Evolutionary conservation across 2,113 vertebrate species (phyloP).

Genomic region (Rhombomys opimus): DNA sequence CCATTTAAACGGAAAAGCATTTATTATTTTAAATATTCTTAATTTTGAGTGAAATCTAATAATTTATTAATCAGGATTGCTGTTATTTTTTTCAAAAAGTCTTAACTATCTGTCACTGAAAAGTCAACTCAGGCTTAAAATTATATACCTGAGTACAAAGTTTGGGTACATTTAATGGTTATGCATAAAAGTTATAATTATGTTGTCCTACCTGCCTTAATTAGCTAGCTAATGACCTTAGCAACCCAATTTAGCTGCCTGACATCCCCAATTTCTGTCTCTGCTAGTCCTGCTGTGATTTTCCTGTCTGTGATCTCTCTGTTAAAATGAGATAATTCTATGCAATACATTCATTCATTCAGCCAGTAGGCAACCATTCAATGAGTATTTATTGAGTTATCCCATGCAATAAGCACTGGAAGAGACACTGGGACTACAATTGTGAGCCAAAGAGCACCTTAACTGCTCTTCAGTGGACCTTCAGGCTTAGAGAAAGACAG

Average conservation of each 20-base stretch:
- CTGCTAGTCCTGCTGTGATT: slow-evolving; percentile 20
- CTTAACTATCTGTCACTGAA: slow-evolving; percentile 39
- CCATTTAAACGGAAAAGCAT: slow-evolving; percentile 33
- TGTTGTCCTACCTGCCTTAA: slow-evolving; percentile 52
- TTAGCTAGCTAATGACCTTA: slow-evolving; percentile 54
- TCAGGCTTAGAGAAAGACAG: background rate
- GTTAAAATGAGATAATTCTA: slow-evolving; percentile 43
- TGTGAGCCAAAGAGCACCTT: background rate
- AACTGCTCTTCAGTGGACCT: background rate
- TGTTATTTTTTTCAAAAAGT: slow-evolving; percentile 39
- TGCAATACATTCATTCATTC: background rate
- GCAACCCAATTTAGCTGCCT: background rate
- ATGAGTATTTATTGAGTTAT: background rate
- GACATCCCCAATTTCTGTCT: slow-evolving; percentile 28
- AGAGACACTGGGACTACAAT: background rate
- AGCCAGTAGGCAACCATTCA: background rate
- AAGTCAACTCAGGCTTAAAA: slow-evolving; percentile 65
- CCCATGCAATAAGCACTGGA: background rate
- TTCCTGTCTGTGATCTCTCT: slow-evolving; percentile 33
- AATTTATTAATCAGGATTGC: slow-evolving; percentile 55
- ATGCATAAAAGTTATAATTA: slow-evolving; percentile 55
- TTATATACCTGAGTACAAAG: slow-evolving; percentile 41
- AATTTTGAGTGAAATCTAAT: slow-evolving; percentile 59
- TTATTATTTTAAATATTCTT: slow-evolving; percentile 60
- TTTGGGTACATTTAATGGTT: slow-evolving; percentile 55